Evolutionary conservation across 1,140 invertebrate species (phyloP).

Genomic region (Littorina saxatilis): DNA sequence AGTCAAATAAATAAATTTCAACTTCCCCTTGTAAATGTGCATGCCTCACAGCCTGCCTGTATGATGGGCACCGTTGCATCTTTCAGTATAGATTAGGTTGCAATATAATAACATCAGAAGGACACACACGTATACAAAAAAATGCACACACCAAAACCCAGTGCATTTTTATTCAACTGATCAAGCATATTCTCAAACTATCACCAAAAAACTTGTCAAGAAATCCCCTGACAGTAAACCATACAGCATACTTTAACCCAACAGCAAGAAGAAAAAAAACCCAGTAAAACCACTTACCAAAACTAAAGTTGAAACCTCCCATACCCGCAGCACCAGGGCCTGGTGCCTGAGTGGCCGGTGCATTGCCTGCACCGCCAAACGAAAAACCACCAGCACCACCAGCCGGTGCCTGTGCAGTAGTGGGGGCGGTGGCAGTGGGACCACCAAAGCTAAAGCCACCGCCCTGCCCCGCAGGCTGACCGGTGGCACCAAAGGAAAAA

Average conservation of each 20-base stretch:
- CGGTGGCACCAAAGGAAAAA: slow-evolving; percentile 52
- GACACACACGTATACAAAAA: background rate
- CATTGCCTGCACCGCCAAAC: slow-evolving; percentile 23
- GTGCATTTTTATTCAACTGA: background rate
- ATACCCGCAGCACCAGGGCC: background rate
- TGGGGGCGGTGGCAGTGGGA: slow-evolving; percentile 1
- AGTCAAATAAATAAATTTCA: too few relatives aligned
- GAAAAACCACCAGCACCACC: slow-evolving; percentile 31
- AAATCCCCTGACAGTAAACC: background rate
- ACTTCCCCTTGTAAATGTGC: too few relatives aligned
- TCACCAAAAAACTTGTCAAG: too few relatives aligned
- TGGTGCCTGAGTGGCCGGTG: slow-evolving; percentile 21
- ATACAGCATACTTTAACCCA: too few relatives aligned
- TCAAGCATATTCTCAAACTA: background rate
- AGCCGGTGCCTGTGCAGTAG: slow-evolving; percentile 23
- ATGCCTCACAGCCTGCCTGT: too few relatives aligned
- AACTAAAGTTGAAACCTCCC: slow-evolving; percentile 1
- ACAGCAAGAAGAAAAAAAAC: background rate
- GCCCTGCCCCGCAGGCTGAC: slow-evolving; percentile 29
- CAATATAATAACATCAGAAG: too few relatives aligned
- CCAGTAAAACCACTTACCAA: background rate
- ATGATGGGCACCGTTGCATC: too few relatives aligned
- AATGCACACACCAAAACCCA: background rate
- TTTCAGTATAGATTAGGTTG: too few relatives aligned
- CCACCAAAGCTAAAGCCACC: slow-evolving; percentile 55